Conservation (phyloP, 1,140 invertebrate genomes). For the Drosophila ogumai region DNA sequence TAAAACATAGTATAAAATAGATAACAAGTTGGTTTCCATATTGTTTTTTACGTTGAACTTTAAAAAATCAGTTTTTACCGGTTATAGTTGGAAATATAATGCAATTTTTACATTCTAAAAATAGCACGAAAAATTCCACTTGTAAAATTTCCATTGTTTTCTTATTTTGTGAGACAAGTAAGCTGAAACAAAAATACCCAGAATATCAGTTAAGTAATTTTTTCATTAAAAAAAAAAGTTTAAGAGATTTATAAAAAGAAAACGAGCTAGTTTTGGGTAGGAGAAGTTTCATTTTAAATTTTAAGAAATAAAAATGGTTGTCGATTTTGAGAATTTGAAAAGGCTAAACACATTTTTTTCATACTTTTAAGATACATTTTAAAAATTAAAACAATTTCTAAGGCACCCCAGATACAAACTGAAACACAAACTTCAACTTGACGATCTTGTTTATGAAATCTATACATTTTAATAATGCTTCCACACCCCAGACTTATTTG, state of each 20-base stretch:
- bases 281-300: no score
- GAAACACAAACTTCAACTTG: not conserved
- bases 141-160: not conserved
- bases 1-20: no score
- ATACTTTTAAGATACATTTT: not conserved
- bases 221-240: no score
- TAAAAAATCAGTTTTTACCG: not conserved
- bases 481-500: not conserved
- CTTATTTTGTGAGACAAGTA: not conserved
- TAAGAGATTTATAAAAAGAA: no score
- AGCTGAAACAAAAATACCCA: not conserved
- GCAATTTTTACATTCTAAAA: not conserved
- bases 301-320: no score
- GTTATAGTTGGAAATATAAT: constrained; percentile 4
- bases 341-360: not conserved
- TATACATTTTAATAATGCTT: constrained; percentile 6
- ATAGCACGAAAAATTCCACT: constrained; percentile 1
- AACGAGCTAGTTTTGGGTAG: no score
- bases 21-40: no score
- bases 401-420: not conserved
- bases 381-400: not conserved
- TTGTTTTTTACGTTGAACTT: not conserved
- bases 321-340: no score
- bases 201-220: no score
- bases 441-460: not conserved